Conservation (phyloP, 1,140 invertebrate species). For the Hetaerina americana region DNA sequence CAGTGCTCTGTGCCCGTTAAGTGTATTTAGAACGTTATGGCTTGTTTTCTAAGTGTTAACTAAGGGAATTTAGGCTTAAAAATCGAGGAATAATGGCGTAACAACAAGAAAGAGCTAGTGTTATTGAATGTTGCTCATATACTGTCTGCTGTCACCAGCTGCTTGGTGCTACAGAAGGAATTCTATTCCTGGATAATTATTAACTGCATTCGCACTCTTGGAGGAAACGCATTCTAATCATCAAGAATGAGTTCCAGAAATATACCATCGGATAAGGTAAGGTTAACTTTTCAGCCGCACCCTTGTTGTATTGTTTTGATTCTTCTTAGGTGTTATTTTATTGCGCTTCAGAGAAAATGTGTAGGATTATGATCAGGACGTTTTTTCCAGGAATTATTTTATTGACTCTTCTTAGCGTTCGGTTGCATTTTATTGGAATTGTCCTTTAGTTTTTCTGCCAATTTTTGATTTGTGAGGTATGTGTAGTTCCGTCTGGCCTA, state of each 20-base stretch:
- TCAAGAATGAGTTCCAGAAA: conserved; percentile 12
- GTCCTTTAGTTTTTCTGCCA: too few relatives aligned
- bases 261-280: conserved; percentile 14
- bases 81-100: conserved; percentile 8
- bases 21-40: neutral
- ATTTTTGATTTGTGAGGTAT: too few relatives aligned
- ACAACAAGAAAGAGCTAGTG: conserved; percentile 6
- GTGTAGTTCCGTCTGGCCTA: too few relatives aligned
- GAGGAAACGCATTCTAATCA: conserved; percentile 5
- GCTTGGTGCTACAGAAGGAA: conserved; percentile 9
- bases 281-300: neutral
- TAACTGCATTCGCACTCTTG: conserved; percentile 4
- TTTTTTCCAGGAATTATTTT: too few relatives aligned
- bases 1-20: neutral
- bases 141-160: conserved; percentile 13
- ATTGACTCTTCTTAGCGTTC: too few relatives aligned
- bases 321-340: too few relatives aligned
- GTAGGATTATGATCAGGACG: too few relatives aligned
- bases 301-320: conserved; percentile 1
- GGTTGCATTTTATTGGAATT: too few relatives aligned
- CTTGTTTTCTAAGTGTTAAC: neutral
- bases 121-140: conserved; percentile 10
- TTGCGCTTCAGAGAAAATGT: too few relatives aligned
- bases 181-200: conserved; percentile 11
- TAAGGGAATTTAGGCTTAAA: conserved; percentile 4